Evolutionary conservation across 2,888 invertebrate species (phyloP), one percentile per base, ranked within the genome.

Genomic region (Thyatira batis): DNA sequence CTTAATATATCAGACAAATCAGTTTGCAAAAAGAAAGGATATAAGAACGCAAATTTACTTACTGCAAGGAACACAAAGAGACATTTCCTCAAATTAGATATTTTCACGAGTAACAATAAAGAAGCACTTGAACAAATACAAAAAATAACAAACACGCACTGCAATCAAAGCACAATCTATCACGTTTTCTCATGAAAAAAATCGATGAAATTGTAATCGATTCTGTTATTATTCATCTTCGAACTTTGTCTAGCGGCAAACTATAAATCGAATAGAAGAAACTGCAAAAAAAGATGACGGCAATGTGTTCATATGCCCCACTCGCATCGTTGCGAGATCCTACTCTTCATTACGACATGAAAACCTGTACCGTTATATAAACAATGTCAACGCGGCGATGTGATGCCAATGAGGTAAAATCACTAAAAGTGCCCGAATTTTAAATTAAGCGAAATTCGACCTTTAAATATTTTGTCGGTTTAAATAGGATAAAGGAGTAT

Each of bases 321-420:
- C 76, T 69, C 67, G 54, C 63, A 20, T 45, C 57, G 54, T 80
- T 80, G 75, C 76, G 73, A 75, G 67, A 79, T 66, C 56, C 63
- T 68, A 70, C 70, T 69, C 57, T 58, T 69, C 55, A 76, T 85
- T 81, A 74, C 83, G 71, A 76, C 73, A 82, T 63, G 13, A 48
- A 45, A 69, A 76, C 74, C 64, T 74, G 73, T 63, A 67, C 58
- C 62, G 69, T 84, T 85, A 83, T 69, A 81, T 82, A 83, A 84
- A 80, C 69, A 76, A 73, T 79, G 76, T 80, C 78, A 76, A 71
- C 65, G 66, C 58, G 51, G 53, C 39, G 39, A n/a, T 27, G 28
- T 28, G 48, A 48, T 55, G 33, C 39, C 45, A 48, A 51, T 45
- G 39, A 50, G 10, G 21, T 20, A 20, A 25, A 27, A 13, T 27